Percentiles rank a stretch among this genome's conserved stretches.
Conservation (phyloP, 1,140 invertebrate species). For the Phymorhynchus buccinoides region DNA sequence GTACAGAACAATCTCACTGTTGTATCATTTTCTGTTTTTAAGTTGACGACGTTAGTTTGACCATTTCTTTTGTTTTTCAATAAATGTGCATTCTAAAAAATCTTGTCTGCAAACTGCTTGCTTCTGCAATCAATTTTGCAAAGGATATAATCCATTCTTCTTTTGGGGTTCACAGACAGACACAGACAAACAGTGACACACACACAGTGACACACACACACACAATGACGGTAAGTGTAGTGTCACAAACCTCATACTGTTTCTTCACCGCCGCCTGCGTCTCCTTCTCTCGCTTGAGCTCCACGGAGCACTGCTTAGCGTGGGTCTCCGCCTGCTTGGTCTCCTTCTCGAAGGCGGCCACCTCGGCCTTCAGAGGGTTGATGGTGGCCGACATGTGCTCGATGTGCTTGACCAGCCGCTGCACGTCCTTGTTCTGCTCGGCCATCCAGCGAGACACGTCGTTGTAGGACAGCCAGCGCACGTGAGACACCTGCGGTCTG, state of each 20-base stretch:
- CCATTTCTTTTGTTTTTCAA: no score
- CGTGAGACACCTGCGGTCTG: constrained; percentile 56
- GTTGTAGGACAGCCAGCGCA: constrained; percentile 66
- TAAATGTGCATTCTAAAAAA: no score
- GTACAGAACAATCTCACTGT: no score
- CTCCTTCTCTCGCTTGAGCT: constrained; percentile 64
- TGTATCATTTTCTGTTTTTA: no score
- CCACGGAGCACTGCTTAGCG: constrained; percentile 60
- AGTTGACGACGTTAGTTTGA: no score
- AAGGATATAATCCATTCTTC: no score
- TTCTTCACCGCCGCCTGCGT: constrained; percentile 54
- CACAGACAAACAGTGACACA: no score
- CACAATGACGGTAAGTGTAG: no score
- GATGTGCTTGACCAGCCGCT: constrained; percentile 63
- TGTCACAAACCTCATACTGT: constrained; percentile 66
- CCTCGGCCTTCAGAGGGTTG: constrained; percentile 61
- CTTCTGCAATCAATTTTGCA: no score
- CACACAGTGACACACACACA: no score
- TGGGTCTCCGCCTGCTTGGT: constrained; percentile 59
- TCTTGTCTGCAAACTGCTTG: no score
- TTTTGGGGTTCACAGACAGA: no score
- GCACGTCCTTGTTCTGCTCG: constrained; percentile 71
- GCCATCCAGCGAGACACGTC: constrained; percentile 67
- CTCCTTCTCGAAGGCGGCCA: constrained; percentile 56
- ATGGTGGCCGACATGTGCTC: constrained; percentile 59